Evolutionary conservation across 2,888 invertebrate species (phyloP), one percentile per base, ranked within the genome.

Genomic region (Lasiommata megera): DNA sequence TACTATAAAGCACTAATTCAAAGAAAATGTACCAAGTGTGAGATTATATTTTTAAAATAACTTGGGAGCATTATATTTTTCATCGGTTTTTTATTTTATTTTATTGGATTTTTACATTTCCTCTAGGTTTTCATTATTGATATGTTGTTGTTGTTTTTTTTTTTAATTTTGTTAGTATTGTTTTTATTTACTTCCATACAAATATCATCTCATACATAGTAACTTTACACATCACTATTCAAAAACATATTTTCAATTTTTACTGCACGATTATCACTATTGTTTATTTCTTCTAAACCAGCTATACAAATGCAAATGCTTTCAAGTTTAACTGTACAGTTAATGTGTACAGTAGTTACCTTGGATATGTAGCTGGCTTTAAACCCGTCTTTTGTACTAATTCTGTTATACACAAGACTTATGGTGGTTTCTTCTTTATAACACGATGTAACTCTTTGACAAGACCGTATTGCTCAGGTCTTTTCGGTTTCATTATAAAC

Each of bases 131-230:
- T 40, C n/a, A 5, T 31, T 31, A 31, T 31, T 6, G 28, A n/a
- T n/a, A n/a, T n/a, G n/a, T n/a, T n/a, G n/a, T n/a, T n/a, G n/a
- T 23, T 23, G 5, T 9, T 54, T 54, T 51, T 34, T 50, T 18
- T 16, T 8, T 7, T 11, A 9, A 31, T 11, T n/a, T n/a, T 12
- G 38, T 46, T 38, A 14, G 3, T 17, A 29, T 46, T 29, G 46
- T 53, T 50, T 51, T 16, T 54, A 8, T 47, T 50, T 60, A n/a
- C 31, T 40, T 41, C 29, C 28, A 43, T 60, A 60, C 62, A 66
- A 64, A 63, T 65, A 62, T 62, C 63, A 63, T 65, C 62, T 58
- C 64, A 65, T 61, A 60, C 61, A 61, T 60, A 14, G 29, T 40
- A 34, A 60, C 60, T 46, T 52, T 14, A 63, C 61, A 57, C 54